Conservation (phyloP, 1,140 invertebrate genomes). For the Drosophila oshimai region DNA sequence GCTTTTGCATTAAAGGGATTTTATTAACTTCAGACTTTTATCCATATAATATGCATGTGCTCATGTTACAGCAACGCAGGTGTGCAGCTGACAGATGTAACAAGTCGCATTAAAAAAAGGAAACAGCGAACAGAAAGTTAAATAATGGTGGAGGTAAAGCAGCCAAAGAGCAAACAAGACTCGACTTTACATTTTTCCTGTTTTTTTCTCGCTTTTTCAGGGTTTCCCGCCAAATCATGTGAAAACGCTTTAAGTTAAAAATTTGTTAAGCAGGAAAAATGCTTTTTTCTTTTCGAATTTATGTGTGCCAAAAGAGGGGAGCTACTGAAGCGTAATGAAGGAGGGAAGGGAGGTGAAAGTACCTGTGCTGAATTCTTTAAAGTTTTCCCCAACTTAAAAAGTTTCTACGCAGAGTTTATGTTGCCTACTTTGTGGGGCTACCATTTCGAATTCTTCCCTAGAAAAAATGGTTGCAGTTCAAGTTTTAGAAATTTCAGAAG, state of each 20-base stretch:
- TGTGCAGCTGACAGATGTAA: conserved; percentile 63
- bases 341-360: not conserved
- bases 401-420: conserved; percentile 9
- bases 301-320: conserved; percentile 15
- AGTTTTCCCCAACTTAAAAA: conserved; percentile 30
- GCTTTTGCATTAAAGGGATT: not conserved
- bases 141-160: conserved; percentile 1
- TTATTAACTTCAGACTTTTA: conserved; percentile 28
- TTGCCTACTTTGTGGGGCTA: conserved; percentile 19
- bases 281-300: conserved; percentile 33
- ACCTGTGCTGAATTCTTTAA: conserved; percentile 19
- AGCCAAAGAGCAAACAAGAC: conserved; percentile 18
- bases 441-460: not conserved
- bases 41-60: not conserved
- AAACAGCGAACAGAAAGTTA: conserved; percentile 7
- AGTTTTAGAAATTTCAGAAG: not conserved
- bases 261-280: conserved; percentile 32
- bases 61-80: conserved; percentile 7
- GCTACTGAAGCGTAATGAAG: not conserved
- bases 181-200: not conserved
- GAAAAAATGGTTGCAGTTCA: not conserved
- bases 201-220: not conserved
- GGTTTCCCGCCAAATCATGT: conserved; percentile 60
- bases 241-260: conserved; percentile 61
- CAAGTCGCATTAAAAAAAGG: conserved; percentile 19